phyloP scores from a whole-genome alignment of 2,113 vertebrate species.

The Lycocorax pyrrhopterus region DNA sequence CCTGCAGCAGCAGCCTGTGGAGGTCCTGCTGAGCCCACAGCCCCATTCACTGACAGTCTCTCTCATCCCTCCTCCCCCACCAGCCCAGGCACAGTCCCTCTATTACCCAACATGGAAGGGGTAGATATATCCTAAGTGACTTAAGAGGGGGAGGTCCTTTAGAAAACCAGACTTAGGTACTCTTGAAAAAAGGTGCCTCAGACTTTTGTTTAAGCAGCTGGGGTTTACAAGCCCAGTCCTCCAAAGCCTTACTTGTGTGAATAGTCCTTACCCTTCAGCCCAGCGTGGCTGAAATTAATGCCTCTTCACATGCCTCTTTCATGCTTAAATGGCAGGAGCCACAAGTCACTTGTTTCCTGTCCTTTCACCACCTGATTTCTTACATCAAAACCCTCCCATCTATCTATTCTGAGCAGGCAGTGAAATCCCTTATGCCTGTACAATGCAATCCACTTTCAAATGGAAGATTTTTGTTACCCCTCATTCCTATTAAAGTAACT shows the following conservation, averaged over 20 bases:
- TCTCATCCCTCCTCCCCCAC: not conserved
- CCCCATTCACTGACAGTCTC: not conserved
- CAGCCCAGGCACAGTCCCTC: not conserved
- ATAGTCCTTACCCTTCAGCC: slow-evolving; percentile 5
- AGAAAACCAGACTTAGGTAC: not conserved
- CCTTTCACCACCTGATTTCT: not conserved
- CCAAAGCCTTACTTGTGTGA: not conserved
- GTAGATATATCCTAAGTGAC: not conserved
- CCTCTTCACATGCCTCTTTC: not conserved
- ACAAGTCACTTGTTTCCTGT: not conserved
- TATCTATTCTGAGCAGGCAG: not conserved
- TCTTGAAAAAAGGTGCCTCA: not conserved
- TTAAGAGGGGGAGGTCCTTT: not conserved
- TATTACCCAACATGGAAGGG: not conserved
- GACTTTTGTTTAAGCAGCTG: not conserved
- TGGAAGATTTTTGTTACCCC: not conserved
- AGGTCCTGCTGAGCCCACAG: not conserved
- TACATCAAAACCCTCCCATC: not conserved
- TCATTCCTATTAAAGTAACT: not conserved
- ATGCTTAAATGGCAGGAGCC: slow-evolving; percentile 2
- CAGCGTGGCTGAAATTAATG: not conserved
- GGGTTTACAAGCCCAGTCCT: not conserved
- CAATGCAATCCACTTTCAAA: not conserved
- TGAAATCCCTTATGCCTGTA: not conserved
- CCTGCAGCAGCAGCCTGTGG: not conserved